Evolutionary conservation across 2,797 vertebrate species (phyloP), one percentile per base, ranked within the genome.

Genomic region (Chrysocyon brachyurus): DNA sequence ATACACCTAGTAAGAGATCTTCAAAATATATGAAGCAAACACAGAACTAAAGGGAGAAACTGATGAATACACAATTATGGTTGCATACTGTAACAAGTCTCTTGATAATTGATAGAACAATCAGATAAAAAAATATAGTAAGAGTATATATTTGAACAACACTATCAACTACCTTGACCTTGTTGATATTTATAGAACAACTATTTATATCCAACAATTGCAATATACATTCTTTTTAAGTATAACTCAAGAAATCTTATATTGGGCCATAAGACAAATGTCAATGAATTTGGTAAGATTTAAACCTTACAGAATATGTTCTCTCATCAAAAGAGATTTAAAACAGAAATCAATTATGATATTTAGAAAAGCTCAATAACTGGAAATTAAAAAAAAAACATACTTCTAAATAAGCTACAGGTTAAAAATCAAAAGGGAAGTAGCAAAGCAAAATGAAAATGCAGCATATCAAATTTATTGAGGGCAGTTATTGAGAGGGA

Each of bases 261-360:
- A 24, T 57, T 46, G 12, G 61, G 22, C 8, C 46, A 87, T 72
- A 79, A 86, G 59, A 86, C 59, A 87, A 72, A 91, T 46, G 63
- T 52, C 36, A 72, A n/a, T 87, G 26, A 72, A 81, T 87, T 61
- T 79, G 40, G 49, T n/a, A 86, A 77, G 31, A 95, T 66, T 95
- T 63, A 95, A 91, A 87, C 63, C 12, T 26, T 56, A 40, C 10
- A 86, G 31, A 81, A 12, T 40, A 72, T 4, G 1, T 61, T 70
- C 54, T 86, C 24, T 54, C 26, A 91, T 15, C 40, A 86, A 79
- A 91, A 63, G 17, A 78, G 21, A 78, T 59, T 78, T 78, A 70
- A 31, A 61, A 91, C 78, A 91, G n/a, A 86, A 91, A 63, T 87
- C 73, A 84, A 59, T 84, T 66, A 84, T 46, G 8, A 28, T 79